Conservation (phyloP, 2,888 invertebrate genomes). For the Branchellion lobata region DNA sequence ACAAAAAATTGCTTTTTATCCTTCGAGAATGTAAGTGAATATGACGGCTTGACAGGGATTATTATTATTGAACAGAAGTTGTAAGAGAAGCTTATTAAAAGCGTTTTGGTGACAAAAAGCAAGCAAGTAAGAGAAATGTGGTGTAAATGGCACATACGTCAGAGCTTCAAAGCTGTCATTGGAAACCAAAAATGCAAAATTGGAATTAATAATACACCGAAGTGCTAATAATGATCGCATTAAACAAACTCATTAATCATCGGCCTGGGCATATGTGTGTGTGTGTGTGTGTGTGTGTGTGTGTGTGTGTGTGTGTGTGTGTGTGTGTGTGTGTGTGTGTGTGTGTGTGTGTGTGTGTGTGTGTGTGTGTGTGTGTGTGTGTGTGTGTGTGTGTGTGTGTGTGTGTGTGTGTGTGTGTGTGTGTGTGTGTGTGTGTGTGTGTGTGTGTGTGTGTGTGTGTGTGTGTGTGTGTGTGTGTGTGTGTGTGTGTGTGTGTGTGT, state of each 20-base stretch:
- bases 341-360: constrained; percentile 42
- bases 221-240: no score
- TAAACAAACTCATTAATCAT: neutral
- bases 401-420: constrained; percentile 21
- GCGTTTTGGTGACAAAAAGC: no score
- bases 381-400: constrained; percentile 20
- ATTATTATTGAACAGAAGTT: no score
- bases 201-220: no score
- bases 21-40: no score
- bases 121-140: no score
- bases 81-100: no score
- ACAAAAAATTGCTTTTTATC: no score
- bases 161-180: no score
- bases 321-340: constrained; percentile 46
- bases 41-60: no score
- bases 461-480: constrained; percentile 14
- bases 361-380: constrained; percentile 30
- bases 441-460: constrained; percentile 15
- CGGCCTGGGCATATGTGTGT: constrained; percentile 3
- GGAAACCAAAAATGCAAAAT: no score
- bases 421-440: constrained; percentile 15
- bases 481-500: constrained; percentile 25
- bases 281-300: constrained; percentile 41
- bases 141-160: no score
- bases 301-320: constrained; percentile 47